A percentile compares a stretch with the other conserved stretches of the same genome.
phyloP scores from a whole-genome alignment of 2,797 vertebrate genomes.

The Danio albolineatus region DNA sequence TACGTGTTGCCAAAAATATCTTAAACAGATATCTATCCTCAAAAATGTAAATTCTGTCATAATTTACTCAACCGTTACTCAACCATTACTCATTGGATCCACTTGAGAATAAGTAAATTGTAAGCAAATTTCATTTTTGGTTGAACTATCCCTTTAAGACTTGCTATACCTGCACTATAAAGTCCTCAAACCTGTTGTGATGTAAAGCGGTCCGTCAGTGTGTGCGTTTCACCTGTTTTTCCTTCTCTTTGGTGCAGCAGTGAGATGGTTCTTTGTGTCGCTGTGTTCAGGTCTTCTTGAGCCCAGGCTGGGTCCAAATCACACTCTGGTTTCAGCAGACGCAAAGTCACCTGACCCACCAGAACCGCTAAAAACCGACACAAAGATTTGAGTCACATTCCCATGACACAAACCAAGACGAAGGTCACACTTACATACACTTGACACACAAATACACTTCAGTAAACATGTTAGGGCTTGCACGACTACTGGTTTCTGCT shows the following conservation, averaged over 20 bases:
- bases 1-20: no score
- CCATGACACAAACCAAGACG: neutral
- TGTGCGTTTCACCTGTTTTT: constrained; percentile 74
- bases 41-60: no score
- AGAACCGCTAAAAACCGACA: constrained; percentile 79
- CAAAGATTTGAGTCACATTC: neutral
- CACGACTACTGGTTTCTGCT: no score
- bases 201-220: neutral
- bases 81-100: no score
- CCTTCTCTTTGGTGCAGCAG: constrained; percentile 84
- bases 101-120: no score
- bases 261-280: constrained; percentile 83
- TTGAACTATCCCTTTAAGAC: no score
- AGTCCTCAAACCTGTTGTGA: neutral
- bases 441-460: no score
- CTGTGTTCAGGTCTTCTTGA: constrained; percentile 88
- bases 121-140: no score
- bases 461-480: no score
- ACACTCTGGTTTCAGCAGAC: constrained; percentile 92
- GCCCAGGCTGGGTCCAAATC: constrained; percentile 89
- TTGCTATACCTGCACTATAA: neutral
- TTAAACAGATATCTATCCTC: no score
- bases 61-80: no score
- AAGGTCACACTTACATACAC: no score
- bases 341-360: constrained; percentile 92